A percentile compares a stretch with the other conserved stretches of the same genome.
These are phyloP conservation scores for Lordiphosa fenestrarum DNA, from an alignment of 2,888 invertebrate species.

Conservation along the genomic window DNA sequence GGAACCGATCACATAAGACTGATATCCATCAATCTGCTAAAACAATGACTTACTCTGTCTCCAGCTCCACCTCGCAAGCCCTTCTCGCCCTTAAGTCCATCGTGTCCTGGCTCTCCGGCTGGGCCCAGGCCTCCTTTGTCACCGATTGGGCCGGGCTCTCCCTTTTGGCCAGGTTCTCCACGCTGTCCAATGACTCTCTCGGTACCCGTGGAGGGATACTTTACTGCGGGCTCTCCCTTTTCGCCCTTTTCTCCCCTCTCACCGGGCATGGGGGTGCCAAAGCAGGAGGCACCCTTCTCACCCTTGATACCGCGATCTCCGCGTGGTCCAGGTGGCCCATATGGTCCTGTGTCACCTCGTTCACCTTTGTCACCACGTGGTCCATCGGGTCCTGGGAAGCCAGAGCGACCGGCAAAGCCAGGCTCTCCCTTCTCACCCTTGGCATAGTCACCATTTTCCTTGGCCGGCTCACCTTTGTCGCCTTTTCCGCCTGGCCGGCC, in stretches of 20 bases:
- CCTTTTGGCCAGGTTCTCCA: conserved; percentile 83
- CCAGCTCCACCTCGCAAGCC: conserved; percentile 92
- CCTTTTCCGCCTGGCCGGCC: conserved; percentile 81
- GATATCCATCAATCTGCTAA: background rate
- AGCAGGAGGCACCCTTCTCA: conserved; percentile 84
- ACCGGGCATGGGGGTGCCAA: conserved; percentile 81
- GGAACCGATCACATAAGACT: conserved; percentile 23
- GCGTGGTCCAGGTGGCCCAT: conserved; percentile 85
- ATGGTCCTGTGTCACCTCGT: conserved; percentile 80
- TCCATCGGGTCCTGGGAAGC: conserved; percentile 77
- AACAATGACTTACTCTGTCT: conserved; percentile 84
- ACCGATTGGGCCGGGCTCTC: conserved; percentile 84
- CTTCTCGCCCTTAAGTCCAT: conserved; percentile 92
- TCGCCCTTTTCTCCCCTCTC: conserved; percentile 84
- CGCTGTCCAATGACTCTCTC: conserved; percentile 79
- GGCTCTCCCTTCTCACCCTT: conserved; percentile 93
- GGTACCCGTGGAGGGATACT: conserved; percentile 30
- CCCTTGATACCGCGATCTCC: conserved; percentile 87
- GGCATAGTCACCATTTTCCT: conserved; percentile 81
- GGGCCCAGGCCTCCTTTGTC: conserved; percentile 86
- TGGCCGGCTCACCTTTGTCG: conserved; percentile 90
- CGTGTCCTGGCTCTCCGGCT: conserved; percentile 85
- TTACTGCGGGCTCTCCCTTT: conserved; percentile 81
- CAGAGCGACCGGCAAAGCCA: conserved; percentile 78
- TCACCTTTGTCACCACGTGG: conserved; percentile 89